Conservation (phyloP, 2,113 vertebrate genomes). For the Phocoena sinus region DNA sequence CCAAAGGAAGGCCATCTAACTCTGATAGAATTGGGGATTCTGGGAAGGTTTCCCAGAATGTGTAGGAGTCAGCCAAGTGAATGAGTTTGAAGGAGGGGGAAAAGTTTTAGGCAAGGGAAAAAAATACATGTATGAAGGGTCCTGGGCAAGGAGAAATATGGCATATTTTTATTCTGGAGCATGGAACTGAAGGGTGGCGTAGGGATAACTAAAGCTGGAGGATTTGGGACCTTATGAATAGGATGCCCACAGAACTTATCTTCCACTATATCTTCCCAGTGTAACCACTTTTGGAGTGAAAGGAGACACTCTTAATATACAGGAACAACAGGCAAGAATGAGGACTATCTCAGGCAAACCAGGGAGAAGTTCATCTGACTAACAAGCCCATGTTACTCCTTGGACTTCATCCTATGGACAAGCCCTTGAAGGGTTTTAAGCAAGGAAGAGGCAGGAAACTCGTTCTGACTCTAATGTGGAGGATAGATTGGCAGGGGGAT, state of each 20-base stretch:
- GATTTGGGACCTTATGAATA: background rate
- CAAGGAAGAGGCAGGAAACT: background rate
- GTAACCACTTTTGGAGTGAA: background rate
- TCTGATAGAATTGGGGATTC: background rate
- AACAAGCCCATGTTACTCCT: no score
- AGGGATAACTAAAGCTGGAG: background rate
- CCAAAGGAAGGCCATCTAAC: background rate
- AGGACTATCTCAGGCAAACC: background rate
- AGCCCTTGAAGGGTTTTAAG: background rate
- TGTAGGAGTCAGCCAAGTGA: background rate
- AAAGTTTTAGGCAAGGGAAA: background rate
- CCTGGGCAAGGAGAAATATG: background rate
- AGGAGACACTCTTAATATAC: background rate
- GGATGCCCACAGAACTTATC: background rate
- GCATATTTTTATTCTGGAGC: background rate
- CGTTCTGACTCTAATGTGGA: background rate
- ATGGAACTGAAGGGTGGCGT: background rate
- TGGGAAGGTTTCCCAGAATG: background rate
- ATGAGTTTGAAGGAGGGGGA: background rate
- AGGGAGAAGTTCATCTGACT: background rate
- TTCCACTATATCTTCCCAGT: background rate
- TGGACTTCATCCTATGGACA: background rate
- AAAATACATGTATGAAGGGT: background rate
- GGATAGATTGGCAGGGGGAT: background rate
- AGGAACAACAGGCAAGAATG: background rate